A percentile compares a stretch with the other conserved stretches of the same genome.
Evolutionary conservation across 2,888 invertebrate genomes (phyloP).

Genomic region (Plebejus melissa): DNA sequence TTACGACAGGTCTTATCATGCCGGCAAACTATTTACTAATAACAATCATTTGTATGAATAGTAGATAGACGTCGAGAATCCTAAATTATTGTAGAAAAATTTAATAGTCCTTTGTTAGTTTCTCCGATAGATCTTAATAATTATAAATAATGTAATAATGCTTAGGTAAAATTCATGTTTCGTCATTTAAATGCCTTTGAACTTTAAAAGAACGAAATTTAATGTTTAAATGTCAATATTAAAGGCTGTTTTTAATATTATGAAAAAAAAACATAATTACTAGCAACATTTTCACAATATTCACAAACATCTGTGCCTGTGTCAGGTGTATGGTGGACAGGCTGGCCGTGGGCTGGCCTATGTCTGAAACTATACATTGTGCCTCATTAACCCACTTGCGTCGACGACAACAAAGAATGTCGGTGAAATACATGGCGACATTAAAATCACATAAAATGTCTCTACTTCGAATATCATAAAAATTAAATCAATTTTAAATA

Average conservation of each 20-base stretch:
- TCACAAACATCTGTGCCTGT: not conserved
- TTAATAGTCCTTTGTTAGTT: no score
- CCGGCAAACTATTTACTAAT: not conserved
- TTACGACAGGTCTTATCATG: not conserved
- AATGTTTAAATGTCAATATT: no score
- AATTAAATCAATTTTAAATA: not conserved
- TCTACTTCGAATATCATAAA: not conserved
- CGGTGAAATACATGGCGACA: not conserved
- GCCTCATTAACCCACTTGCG: slow-evolving; percentile 14
- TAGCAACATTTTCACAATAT: not conserved
- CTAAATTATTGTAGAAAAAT: no score
- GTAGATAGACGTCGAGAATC: no score
- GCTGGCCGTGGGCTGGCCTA: no score
- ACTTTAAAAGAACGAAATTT: no score
- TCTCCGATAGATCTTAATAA: no score
- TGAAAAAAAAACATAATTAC: not conserved
- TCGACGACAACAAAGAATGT: not conserved
- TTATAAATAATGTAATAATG: no score
- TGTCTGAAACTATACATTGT: not conserved
- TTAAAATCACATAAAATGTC: slow-evolving; percentile 7
- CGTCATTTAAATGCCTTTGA: no score
- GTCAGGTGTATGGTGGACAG: not conserved
- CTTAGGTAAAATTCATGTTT: no score
- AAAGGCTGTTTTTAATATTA: no score
- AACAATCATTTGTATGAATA: no score